Percentiles rank a stretch among this genome's conserved stretches.
Conservation (phyloP, 2,888 invertebrate species). For the Chydorus sphaericus region DNA sequence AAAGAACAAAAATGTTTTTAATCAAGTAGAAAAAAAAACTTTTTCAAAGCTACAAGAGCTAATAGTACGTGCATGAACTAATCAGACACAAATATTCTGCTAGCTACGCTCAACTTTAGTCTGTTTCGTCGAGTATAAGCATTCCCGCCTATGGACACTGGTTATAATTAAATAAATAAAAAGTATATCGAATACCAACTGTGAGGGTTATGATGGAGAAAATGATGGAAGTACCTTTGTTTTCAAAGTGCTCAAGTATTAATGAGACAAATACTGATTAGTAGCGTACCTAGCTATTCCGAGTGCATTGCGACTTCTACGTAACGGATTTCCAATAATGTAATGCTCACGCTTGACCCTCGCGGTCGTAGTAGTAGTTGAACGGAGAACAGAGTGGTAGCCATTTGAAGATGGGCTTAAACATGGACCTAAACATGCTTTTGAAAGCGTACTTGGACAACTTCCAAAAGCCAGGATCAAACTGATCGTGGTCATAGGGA, state of each 20-base stretch:
- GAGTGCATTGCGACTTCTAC: too few relatives aligned
- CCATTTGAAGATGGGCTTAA: not conserved
- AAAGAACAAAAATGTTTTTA: not conserved
- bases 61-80: not conserved
- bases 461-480: not conserved
- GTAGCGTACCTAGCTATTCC: not conserved
- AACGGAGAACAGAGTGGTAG: conserved; percentile 2
- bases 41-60: not conserved
- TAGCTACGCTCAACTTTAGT: not conserved
- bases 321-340: not conserved
- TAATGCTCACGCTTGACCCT: not conserved
- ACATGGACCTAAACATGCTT: conserved; percentile 1
- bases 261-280: not conserved
- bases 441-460: not conserved
- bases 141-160: not conserved
- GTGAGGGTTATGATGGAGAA: too few relatives aligned
- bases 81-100: not conserved
- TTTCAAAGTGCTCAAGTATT: too few relatives aligned
- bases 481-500: not conserved
- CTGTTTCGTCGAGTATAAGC: not conserved
- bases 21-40: not conserved
- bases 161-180: not conserved
- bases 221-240: too few relatives aligned
- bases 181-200: too few relatives aligned
- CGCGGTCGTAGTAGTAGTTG: not conserved